phyloP scores from a whole-genome alignment of 2,113 vertebrate species.

The Cisticola juncidis region DNA sequence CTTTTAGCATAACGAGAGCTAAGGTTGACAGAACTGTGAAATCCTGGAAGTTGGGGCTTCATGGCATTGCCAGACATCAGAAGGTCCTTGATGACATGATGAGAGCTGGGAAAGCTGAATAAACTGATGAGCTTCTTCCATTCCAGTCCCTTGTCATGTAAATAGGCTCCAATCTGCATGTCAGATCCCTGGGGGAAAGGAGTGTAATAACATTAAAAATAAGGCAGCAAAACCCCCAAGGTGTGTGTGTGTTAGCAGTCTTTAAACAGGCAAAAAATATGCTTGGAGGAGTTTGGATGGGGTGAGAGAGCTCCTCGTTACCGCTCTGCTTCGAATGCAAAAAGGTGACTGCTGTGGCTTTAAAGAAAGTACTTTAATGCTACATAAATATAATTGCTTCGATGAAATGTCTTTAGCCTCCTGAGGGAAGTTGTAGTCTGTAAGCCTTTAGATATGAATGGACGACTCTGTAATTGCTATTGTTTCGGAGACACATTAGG shows the following conservation, averaged over 20 bases:
- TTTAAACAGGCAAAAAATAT: constrained; percentile 6
- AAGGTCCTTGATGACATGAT: constrained; percentile 31
- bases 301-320: not conserved
- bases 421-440: constrained; percentile 60
- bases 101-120: constrained; percentile 31
- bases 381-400: constrained; percentile 65
- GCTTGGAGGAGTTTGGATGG: not conserved
- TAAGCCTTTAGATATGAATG: constrained; percentile 60
- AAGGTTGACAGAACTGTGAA: constrained; percentile 6
- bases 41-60: not conserved
- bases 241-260: not conserved
- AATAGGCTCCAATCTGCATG: constrained; percentile 39
- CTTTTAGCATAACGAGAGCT: not conserved
- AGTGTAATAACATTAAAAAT: constrained; percentile 13
- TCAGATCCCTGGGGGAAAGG: constrained; percentile 5
- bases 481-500: constrained; percentile 47
- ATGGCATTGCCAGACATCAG: not conserved
- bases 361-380: constrained; percentile 30
- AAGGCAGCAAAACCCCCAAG: not conserved
- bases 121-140: constrained; percentile 37
- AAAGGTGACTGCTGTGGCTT: not conserved
- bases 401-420: constrained; percentile 57
- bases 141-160: constrained; percentile 44
- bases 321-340: not conserved
- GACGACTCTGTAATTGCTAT: constrained; percentile 59